Percentiles rank a stretch among this genome's conserved stretches.
These are phyloP conservation scores for Origma solitaria DNA, from an alignment of 2,113 vertebrate species.

Conservation along the genomic window DNA sequence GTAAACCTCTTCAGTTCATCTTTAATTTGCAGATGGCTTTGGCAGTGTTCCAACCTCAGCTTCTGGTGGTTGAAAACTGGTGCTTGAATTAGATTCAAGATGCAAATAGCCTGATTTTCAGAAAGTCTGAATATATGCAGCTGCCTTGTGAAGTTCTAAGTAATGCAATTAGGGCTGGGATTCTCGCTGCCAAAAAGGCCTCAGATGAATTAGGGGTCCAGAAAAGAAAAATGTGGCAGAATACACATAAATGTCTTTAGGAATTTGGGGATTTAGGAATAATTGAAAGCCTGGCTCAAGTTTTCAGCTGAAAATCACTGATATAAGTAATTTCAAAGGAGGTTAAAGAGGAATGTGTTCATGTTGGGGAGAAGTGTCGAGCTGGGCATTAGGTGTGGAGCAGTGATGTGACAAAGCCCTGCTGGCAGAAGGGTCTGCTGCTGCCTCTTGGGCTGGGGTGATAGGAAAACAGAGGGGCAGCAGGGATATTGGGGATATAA, in stretches of 20 bases:
- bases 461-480: not conserved
- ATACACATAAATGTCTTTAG: not conserved
- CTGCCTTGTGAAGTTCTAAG: conserved; percentile 17
- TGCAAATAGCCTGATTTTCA: conserved; percentile 36
- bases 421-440: not conserved
- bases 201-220: not conserved
- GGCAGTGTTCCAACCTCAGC: conserved; percentile 25
- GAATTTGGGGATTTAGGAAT: not conserved
- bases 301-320: not conserved
- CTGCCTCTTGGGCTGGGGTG: not conserved
- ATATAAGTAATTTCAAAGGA: not conserved
- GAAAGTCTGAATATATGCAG: conserved; percentile 1
- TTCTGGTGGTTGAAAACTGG: conserved; percentile 30
- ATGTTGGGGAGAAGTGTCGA: not conserved
- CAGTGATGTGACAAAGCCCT: not conserved
- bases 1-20: conserved; percentile 30
- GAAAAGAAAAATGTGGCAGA: not conserved
- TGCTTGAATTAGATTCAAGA: conserved; percentile 21
- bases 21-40: conserved; percentile 54
- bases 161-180: not conserved
- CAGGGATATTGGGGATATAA: not conserved
- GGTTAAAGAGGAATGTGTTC: not conserved
- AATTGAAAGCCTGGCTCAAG: not conserved
- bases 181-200: not conserved
- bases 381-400: not conserved